These are phyloP conservation scores for Leucania comma DNA, from an alignment of 2,888 invertebrate genomes.

Conservation along the genomic window DNA sequence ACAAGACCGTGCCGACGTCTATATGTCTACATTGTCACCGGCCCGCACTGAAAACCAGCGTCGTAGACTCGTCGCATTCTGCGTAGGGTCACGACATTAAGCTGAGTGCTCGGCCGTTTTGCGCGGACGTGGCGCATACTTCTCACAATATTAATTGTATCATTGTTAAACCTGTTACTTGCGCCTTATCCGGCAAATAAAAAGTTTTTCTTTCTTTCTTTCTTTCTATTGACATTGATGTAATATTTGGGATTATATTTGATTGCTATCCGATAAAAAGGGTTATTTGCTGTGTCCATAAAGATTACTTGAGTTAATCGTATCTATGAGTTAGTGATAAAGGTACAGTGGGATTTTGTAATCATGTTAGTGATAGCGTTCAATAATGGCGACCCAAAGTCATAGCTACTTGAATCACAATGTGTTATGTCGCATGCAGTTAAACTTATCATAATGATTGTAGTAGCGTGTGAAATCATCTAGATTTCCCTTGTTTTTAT, in stretches of 20 bases:
- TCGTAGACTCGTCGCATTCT: too few species aligned
- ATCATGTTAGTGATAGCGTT: conserved; percentile 42
- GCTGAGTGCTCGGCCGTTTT: too few species aligned
- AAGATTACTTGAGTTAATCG: conserved; percentile 23
- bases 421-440: conserved; percentile 12
- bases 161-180: too few species aligned
- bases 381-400: conserved; percentile 22
- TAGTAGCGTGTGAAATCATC: conserved; percentile 24
- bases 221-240: conserved; percentile 47
- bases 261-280: conserved; percentile 39
- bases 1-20: too few species aligned
- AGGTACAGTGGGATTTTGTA: conserved; percentile 20
- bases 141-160: too few species aligned
- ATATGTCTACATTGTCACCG: too few species aligned
- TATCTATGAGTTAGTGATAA: conserved; percentile 28
- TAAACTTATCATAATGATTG: conserved; percentile 23
- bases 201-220: too few species aligned
- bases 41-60: too few species aligned
- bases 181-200: too few species aligned
- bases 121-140: too few species aligned
- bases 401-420: conserved; percentile 20
- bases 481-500: conserved; percentile 13
- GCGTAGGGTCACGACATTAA: too few species aligned
- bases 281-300: conserved; percentile 34
- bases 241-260: conserved; percentile 43